Base-by-base conservation (phyloP, 2,888 invertebrate genomes). In the Nephrocerus scutellatus region DNA sequence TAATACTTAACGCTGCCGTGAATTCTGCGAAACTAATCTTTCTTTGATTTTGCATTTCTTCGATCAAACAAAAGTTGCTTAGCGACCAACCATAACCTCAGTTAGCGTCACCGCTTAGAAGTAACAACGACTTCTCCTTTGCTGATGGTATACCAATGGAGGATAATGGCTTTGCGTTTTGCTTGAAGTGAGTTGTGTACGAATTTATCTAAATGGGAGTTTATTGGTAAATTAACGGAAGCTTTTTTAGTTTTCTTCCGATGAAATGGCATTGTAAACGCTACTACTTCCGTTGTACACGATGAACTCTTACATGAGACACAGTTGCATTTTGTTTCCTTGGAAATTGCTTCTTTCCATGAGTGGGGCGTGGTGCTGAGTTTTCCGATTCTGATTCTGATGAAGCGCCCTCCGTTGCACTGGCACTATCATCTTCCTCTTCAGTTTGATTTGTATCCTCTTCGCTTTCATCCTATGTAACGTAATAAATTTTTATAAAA, bases 41-140 rank as follows among this genome's bases (percentile, higher is more conserved):
- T n/a, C n/a, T n/a, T n/a, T n/a, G n/a, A n/a, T n/a, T n/a, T n/a
- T n/a, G n/a, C n/a, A n/a, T n/a, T 49, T 48, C 43, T 59, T 63
- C 56, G 63, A 59, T 62, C 59, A 52, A 62, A 62, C 63, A 62
- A 63, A 44, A 40, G 56, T 58, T 39, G 52, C 60, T 52, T 53
- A 18, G 53, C 52, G 48, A 45, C 46, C 39, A 25, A 21, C 31
- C 14, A 7, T 29, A 21, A 19, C 19, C 5, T 21, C 30, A 30
- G 29, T 24, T 34, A 15, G 36, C 36, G 31, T 26, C 36, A 10
- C 8, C 7, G 10, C 22, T 22, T 22, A 7, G 22, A 10, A 22
- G 22, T 22, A 22, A 22, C 7, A n/a, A n/a, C n/a, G n/a, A n/a
- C n/a, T n/a, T n/a, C n/a, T n/a, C n/a, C n/a, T n/a, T n/a, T n/a